Base-by-base conservation (phyloP, 2,113 vertebrate species). In the Edolisoma coerulescens region DNA sequence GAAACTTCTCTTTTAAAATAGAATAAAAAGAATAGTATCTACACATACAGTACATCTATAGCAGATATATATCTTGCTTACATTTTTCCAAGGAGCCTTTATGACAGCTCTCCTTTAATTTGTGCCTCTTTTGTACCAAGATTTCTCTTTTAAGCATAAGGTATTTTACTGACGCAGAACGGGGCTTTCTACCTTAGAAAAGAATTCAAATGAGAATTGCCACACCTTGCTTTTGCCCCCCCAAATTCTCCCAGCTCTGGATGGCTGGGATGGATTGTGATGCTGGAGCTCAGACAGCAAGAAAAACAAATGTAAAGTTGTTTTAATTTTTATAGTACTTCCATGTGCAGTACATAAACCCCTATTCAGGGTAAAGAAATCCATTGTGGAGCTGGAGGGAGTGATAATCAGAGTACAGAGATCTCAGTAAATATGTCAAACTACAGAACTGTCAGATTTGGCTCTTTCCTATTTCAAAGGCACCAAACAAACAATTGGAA, bases 301-400 rank as follows among this genome's bases (percentile, higher is more conserved):
- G 32, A 79, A 90, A 86, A 90, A 86, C 47, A 93, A 92, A 80
- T 32, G 52, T 82, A 56, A 89, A 92, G 45, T 67, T 89, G 64
- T 44, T 95, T 87, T 73, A 87, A 79, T 42, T 93, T 89, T 84
- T 78, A 84, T 33, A 86, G 44, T 52, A 68, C 53, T 94, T 90
- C 68, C 89, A 89, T 69, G 30, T 65, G 85, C 61, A 45, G 49
- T 33, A 71, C 64, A 81, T 44, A 96, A 96, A 78, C 23, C 26
- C 33, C 39, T 67, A 16, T n/a, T 78, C 35, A 64, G 90, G 23
- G 61, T 75, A 89, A 92, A 89, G 76, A 93, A 90, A 85, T 17
- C 32, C 76, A 61, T 14, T 33, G 68, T 2, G 3, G 76, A 93
- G 65, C 76, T 95, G 80, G 73, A 70, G 61, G n/a, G 76, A 80